A percentile compares a stretch with the other conserved stretches of the same genome.
Conservation (phyloP, 2,888 invertebrate species). For the Electrophaes corylata region DNA sequence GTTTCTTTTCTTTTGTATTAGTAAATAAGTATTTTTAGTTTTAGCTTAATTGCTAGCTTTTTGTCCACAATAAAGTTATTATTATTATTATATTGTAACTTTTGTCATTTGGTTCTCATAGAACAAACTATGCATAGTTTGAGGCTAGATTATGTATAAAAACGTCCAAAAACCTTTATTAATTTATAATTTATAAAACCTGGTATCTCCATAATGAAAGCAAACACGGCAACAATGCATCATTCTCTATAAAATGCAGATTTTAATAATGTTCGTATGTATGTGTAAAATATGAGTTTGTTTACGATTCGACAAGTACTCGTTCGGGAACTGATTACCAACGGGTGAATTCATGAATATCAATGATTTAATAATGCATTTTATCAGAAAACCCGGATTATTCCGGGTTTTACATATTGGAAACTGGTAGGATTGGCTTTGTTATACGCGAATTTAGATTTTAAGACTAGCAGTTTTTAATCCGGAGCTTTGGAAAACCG, state of each 20-base stretch:
- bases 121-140: no score
- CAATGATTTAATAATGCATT: constrained; percentile 47
- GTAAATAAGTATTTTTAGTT: no score
- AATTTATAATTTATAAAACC: background rate
- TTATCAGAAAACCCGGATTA: constrained; percentile 29
- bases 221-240: constrained; percentile 25
- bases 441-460: background rate
- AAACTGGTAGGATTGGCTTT: background rate
- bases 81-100: no score
- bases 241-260: constrained; percentile 29
- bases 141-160: no score
- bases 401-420: constrained; percentile 11
- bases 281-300: constrained; percentile 41
- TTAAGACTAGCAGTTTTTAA: no score
- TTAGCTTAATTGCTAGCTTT: no score
- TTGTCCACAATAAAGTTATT: no score
- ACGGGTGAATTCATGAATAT: constrained; percentile 48
- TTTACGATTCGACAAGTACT: constrained; percentile 40
- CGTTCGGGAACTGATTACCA: constrained; percentile 45
- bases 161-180: no score
- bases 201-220: constrained; percentile 3
- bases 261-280: constrained; percentile 25
- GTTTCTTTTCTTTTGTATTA: no score
- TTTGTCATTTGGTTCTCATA: no score
- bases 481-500: no score